These are phyloP conservation scores for Xyrauchen texanus DNA, from an alignment of 2,113 vertebrate species.

Conservation along the genomic window DNA sequence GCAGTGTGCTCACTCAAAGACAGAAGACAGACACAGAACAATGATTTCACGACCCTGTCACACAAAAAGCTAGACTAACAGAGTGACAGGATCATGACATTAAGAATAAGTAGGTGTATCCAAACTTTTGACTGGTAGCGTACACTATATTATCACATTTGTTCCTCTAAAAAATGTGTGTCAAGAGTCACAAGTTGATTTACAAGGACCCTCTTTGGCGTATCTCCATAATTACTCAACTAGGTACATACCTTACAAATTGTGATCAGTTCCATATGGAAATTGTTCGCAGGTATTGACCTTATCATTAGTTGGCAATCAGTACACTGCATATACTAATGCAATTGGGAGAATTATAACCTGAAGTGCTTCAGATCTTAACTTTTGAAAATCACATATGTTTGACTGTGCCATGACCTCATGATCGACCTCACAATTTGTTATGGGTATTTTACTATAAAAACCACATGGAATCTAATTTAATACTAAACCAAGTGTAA, in stretches of 20 bases:
- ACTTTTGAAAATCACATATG: no score
- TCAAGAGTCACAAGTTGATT: neutral
- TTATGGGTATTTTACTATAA: neutral
- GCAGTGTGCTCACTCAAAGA: no score
- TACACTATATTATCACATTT: no score
- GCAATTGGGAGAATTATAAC: no score
- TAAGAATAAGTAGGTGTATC: no score
- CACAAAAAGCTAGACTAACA: no score
- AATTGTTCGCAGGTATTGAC: conserved; percentile 42
- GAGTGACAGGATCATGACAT: no score
- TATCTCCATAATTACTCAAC: neutral
- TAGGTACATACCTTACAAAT: conserved; percentile 31
- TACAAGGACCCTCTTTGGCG: neutral
- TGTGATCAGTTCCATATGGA: conserved; percentile 21
- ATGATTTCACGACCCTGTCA: no score
- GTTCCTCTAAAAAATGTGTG: neutral
- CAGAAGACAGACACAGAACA: no score
- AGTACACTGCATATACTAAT: conserved; percentile 31
- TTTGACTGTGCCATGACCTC: neutral
- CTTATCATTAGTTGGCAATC: conserved; percentile 33
- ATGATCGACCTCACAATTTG: conserved; percentile 2
- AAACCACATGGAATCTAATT: neutral
- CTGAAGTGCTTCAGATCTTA: no score
- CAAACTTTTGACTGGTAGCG: no score
- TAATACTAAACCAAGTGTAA: neutral